Evolutionary conservation across 2,113 vertebrate species (phyloP).

Genomic region (Hymenochirus boettgeri): DNA sequence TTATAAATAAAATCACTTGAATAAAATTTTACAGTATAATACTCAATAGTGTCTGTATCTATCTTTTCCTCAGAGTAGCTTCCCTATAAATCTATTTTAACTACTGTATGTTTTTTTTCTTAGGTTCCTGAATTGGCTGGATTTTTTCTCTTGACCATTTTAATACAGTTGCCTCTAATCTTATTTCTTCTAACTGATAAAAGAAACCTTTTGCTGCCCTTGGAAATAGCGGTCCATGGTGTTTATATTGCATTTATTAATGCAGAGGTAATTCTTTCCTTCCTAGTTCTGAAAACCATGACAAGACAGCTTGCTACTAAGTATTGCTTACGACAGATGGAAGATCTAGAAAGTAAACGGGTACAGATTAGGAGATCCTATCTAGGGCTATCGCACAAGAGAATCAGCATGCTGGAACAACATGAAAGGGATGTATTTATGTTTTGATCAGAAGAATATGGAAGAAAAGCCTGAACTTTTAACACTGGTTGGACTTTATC

Average conservation of each 20-base stretch:
- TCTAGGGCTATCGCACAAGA: background rate
- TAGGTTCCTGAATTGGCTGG: conserved; percentile 78
- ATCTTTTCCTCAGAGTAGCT: no score
- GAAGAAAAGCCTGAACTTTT: no score
- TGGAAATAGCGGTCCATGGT: conserved; percentile 67
- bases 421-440: background rate
- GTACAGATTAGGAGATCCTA: background rate
- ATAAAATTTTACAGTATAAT: no score
- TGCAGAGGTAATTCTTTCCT: conserved; percentile 57
- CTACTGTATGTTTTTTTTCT: background rate
- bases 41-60: no score
- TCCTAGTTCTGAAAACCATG: conserved; percentile 65
- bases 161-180: conserved; percentile 76
- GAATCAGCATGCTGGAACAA: background rate
- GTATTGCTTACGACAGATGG: conserved; percentile 67
- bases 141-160: conserved; percentile 75
- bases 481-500: no score
- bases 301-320: conserved; percentile 64
- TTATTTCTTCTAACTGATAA: conserved; percentile 75
- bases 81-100: no score
- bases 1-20: no score
- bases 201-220: conserved; percentile 60
- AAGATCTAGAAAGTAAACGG: conserved; percentile 35
- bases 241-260: conserved; percentile 67
- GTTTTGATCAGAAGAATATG: background rate